Evolutionary conservation across 2,888 invertebrate species (phyloP).

Genomic region (Stenodema calcarata): DNA sequence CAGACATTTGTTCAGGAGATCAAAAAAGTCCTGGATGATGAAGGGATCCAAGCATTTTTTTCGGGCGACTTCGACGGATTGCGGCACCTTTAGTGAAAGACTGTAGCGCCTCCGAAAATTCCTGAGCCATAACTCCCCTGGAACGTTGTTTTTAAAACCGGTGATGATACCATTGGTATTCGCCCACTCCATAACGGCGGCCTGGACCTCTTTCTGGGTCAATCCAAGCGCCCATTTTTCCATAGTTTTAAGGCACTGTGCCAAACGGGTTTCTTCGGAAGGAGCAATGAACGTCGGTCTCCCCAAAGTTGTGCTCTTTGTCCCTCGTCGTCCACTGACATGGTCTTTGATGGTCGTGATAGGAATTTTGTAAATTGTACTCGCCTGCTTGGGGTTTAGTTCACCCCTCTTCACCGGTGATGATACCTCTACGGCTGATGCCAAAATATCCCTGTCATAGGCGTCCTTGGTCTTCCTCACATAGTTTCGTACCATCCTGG

Average conservation of each 20-base stretch:
- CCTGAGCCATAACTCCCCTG: too few relatives aligned
- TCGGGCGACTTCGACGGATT: slow-evolving; percentile 59
- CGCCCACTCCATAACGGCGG: slow-evolving; percentile 58
- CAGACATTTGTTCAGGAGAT: too few relatives aligned
- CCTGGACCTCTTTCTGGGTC: slow-evolving; percentile 59
- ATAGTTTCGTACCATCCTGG: not conserved
- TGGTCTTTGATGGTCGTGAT: slow-evolving; percentile 53
- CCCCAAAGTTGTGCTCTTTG: slow-evolving; percentile 49
- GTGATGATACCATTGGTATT: slow-evolving; percentile 57
- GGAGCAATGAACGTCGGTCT: not conserved
- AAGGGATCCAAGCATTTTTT: slow-evolving; percentile 58
- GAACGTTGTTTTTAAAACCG: slow-evolving; percentile 59
- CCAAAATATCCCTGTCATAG: not conserved
- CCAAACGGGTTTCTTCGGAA: slow-evolving; percentile 48
- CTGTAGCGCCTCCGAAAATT: slow-evolving; percentile 58
- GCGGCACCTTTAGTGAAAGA: slow-evolving; percentile 59
- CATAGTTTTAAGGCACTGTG: slow-evolving; percentile 57
- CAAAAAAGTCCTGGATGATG: slow-evolving; percentile 57
- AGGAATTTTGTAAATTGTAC: slow-evolving; percentile 54
- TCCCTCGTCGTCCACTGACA: not conserved
- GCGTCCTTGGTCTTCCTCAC: not conserved
- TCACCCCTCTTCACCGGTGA: not conserved
- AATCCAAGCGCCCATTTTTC: slow-evolving; percentile 60
- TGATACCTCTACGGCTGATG: not conserved
- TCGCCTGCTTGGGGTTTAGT: slow-evolving; percentile 54